Base-by-base conservation (phyloP, 2,113 vertebrate species). In the Hylia prasina region DNA sequence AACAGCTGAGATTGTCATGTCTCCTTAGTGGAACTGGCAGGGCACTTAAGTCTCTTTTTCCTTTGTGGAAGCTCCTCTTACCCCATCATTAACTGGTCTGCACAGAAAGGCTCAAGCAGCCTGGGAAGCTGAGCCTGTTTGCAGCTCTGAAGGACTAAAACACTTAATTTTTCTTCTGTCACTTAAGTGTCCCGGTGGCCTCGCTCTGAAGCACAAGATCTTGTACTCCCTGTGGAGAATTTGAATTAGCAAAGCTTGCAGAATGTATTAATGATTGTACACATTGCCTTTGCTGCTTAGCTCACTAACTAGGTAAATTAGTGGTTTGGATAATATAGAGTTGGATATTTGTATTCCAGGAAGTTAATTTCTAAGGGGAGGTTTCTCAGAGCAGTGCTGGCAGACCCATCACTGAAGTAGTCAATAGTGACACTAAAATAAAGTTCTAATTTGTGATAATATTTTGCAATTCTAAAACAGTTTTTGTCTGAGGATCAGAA, bases 401-500 rank as follows among this genome's bases (percentile, higher is more conserved):
- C 94, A 93, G 82, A 83, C 79, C 85, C 89, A 78, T 90, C 53
- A 64, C 56, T 89, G 28, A 72, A 65, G 54, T 15, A 90, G 65
- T 92, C 86, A 90, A n/a, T 82, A 88, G 57, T 84, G 69, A 90
- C 85, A 84, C 76, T 89, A 84, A 94, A 96, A 96, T 92, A 81
- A 88, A 86, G 50, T 83, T 92, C 60, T 92, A 90, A 96, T 96
- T 96, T 95, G 82, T 90, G 92, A 90, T 92, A 96, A 92, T 96
- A 90, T 94, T 96, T 92, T 96, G 92, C 60, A 53, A 89, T 96
- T 94, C 90, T 94, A 66, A 77, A 92, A 4, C 51, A 53, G 76
- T 66, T 96, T 95, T 93, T 96, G 47, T 92, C 60, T 87, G 90
- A 86, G 88, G 88, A 89, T 96, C 82, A 27, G 86, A 92, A 83